Base-by-base conservation (phyloP, 2,888 invertebrate species). In the Melanostoma mellinum region DNA sequence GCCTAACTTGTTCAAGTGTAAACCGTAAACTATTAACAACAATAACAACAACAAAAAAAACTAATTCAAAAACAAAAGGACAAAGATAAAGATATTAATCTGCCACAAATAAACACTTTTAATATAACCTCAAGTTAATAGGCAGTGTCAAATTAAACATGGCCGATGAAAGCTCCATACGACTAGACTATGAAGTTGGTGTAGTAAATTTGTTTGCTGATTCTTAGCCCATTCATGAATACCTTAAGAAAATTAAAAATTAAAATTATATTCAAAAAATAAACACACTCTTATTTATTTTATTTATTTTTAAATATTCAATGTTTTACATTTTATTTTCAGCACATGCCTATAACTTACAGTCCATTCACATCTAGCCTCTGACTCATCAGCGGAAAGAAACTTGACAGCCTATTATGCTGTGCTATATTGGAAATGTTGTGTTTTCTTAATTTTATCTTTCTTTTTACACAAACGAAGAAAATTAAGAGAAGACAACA, bases 361-460 rank as follows among this genome's bases (percentile, higher is more conserved):
- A 50, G 3, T 30, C 30, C 30, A 63, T 63, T 48, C 35, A 48
- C 36, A 36, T 48, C 6, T 20, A n/a, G 1, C 6, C 30, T 48
- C 63, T 63, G 63, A 63, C 20, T 63, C 63, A 63, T 48, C 48
- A 9, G 48, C 20, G 1, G 5, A 44, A 10, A 44, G 6, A 46
- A 61, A 63, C 48, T 36, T 6, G 50, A 5, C 9, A 42, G 20
- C 20, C 20, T 20, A 20, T 20, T 20, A 20, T 20, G 20, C 1
- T 20, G 20, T 20, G 20, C 20, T 42, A 20, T 20, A 6, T 35
- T 10, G 30, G 8, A 67, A 75, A 38, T 6, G 38, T 52, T 10
- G 67, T 53, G 30, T 50, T 68, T 60, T 52, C 52, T 72, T 52
- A 36, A 71, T 71, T 71, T 60, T 9, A 35, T 42, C 52, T 60